phyloP scores from a whole-genome alignment of 2,113 vertebrate genomes.

The Periophthalmodon schlosseri region DNA sequence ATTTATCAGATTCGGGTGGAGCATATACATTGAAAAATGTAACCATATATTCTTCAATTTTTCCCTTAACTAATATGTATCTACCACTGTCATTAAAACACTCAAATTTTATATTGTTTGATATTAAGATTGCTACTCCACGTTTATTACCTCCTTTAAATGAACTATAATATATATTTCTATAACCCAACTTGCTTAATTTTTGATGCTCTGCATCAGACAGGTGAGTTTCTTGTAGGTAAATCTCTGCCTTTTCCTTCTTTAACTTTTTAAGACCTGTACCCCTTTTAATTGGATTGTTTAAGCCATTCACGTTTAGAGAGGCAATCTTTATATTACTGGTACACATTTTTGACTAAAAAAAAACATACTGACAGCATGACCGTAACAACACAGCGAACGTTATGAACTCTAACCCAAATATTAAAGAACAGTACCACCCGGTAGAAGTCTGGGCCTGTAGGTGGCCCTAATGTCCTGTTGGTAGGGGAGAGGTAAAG shows the following conservation, averaged over 20 bases:
- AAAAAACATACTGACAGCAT: neutral
- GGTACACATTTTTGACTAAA: neutral
- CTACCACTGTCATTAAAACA: neutral
- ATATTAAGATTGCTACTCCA: no score
- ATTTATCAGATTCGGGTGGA: no score
- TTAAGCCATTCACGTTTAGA: conserved; percentile 4
- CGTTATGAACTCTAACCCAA: neutral
- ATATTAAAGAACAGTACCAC: neutral
- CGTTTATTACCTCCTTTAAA: no score
- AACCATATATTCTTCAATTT: neutral
- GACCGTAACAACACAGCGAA: neutral
- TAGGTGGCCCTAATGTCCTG: no score
- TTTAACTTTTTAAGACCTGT: no score
- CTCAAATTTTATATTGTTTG: neutral
- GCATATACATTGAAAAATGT: neutral
- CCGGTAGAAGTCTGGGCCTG: no score
- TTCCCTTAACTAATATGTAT: neutral
- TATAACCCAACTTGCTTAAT: neutral
- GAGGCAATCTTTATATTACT: neutral
- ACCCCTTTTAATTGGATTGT: no score
- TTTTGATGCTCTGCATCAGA: neutral
- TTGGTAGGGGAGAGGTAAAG: no score
- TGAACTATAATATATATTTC: no score
- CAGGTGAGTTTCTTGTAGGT: neutral
- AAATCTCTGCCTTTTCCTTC: neutral